A percentile compares a stretch with the other conserved stretches of the same genome.
Evolutionary conservation across 2,888 invertebrate genomes (phyloP).

Genomic region (Drosophila tripunctata): DNA sequence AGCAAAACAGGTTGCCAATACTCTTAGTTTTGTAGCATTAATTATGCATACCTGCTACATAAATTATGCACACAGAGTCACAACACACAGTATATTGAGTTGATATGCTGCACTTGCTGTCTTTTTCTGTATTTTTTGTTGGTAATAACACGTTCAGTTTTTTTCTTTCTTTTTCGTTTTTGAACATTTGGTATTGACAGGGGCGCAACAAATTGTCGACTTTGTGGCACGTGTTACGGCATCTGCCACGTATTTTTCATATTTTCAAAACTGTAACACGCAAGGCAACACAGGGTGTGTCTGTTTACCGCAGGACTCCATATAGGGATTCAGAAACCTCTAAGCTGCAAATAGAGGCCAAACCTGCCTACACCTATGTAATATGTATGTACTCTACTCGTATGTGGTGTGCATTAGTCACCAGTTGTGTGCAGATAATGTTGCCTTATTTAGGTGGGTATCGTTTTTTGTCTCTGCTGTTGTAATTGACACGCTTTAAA

Average conservation of each 20-base stretch:
- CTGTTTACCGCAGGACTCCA: background rate
- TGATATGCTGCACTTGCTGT: slow-evolving; percentile 27
- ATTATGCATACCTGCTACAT: slow-evolving; percentile 66
- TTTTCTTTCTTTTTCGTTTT: background rate
- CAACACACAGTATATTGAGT: slow-evolving; percentile 21
- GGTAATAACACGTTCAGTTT: slow-evolving; percentile 19
- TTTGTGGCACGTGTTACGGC: slow-evolving; percentile 24
- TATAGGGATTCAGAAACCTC: background rate
- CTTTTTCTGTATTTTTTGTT: background rate
- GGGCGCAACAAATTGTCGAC: slow-evolving; percentile 16
- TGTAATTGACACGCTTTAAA: slow-evolving; percentile 22
- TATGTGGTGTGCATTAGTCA: slow-evolving; percentile 11
- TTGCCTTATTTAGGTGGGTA: slow-evolving; percentile 5
- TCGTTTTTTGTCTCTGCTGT: background rate
- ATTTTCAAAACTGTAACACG: slow-evolving; percentile 14
- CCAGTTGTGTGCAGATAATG: slow-evolving; percentile 9
- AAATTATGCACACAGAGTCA: slow-evolving; percentile 64
- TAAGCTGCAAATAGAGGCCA: background rate
- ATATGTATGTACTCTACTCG: background rate
- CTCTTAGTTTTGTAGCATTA: slow-evolving; percentile 48
- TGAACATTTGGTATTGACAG: slow-evolving; percentile 28
- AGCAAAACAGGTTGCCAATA: slow-evolving; percentile 32
- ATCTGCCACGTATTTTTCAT: slow-evolving; percentile 3
- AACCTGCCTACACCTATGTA: background rate
- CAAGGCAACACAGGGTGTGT: slow-evolving; percentile 13